phyloP scores from a whole-genome alignment of 2,888 invertebrate genomes.

The Drosophila cracens region DNA sequence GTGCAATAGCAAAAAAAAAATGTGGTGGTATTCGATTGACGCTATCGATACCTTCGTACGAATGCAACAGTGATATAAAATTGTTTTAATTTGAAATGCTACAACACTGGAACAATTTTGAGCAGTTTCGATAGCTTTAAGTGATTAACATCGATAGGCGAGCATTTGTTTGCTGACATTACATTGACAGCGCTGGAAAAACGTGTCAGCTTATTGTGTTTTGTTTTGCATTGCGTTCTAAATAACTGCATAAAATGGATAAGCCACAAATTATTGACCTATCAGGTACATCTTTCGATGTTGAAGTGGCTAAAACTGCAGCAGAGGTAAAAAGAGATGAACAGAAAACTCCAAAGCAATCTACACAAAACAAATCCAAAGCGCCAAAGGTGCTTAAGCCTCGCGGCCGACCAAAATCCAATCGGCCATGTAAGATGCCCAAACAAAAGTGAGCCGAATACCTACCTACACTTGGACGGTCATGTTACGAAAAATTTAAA shows the following conservation, averaged over 20 bases:
- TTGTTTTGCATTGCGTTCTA: slow-evolving; percentile 41
- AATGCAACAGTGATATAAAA: slow-evolving; percentile 50
- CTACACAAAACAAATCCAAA: slow-evolving; percentile 27
- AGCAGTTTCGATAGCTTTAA: slow-evolving; percentile 10
- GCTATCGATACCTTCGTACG: no score
- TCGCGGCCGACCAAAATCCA: slow-evolving; percentile 91
- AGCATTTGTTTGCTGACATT: slow-evolving; percentile 13
- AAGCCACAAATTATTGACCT: neutral
- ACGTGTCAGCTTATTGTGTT: slow-evolving; percentile 53
- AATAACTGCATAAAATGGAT: slow-evolving; percentile 5
- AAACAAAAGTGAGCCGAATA: slow-evolving; percentile 74
- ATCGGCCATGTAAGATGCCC: slow-evolving; percentile 90
- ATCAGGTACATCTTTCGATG: neutral
- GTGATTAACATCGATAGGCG: neutral
- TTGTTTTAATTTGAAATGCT: slow-evolving; percentile 33
- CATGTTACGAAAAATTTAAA: neutral
- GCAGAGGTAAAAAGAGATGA: neutral
- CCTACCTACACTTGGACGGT: neutral
- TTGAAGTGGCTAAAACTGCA: neutral
- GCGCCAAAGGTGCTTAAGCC: slow-evolving; percentile 58
- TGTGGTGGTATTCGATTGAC: no score
- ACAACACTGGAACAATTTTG: neutral
- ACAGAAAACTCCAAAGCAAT: neutral
- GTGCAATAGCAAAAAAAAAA: no score
- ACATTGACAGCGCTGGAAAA: slow-evolving; percentile 39